Percentiles rank a stretch among this genome's conserved stretches.
phyloP scores from a whole-genome alignment of 2,888 invertebrate species.

The Epinotia demarniana region DNA sequence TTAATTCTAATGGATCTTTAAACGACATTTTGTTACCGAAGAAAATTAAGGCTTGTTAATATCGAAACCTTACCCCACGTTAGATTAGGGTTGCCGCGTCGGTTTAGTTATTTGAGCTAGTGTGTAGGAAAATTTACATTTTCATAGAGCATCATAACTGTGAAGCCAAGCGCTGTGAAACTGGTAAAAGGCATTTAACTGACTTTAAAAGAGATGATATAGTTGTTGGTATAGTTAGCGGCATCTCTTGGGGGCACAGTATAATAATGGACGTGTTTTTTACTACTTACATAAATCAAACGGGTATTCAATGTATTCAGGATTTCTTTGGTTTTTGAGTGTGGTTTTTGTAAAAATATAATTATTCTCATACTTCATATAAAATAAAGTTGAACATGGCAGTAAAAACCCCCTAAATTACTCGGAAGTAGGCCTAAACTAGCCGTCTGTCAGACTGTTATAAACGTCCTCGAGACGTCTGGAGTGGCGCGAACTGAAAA shows the following conservation, averaged over 20 bases:
- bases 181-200: conserved; percentile 4
- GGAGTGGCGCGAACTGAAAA: conserved; percentile 24
- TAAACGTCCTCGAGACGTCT: conserved; percentile 34
- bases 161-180: conserved; percentile 4
- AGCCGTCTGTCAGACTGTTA: not conserved
- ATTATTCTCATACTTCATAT: too few species aligned
- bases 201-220: not conserved
- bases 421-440: not conserved
- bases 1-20: conserved; percentile 27
- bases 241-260: not conserved
- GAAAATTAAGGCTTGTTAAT: conserved; percentile 28
- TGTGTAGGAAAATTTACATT: conserved; percentile 28
- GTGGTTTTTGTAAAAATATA: too few species aligned
- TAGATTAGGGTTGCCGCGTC: conserved; percentile 17
- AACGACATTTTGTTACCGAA: conserved; percentile 25
- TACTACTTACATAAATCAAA: not conserved
- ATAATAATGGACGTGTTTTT: not conserved
- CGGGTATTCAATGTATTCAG: not conserved
- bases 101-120: conserved; percentile 21
- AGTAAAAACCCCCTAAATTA: not conserved
- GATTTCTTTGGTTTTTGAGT: too few species aligned
- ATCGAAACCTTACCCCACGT: conserved; percentile 11
- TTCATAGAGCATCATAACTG: conserved; percentile 19
- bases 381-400: too few species aligned
- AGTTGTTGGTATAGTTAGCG: not conserved